phyloP scores from a whole-genome alignment of 2,113 vertebrate genomes.

The Clupea harengus region DNA sequence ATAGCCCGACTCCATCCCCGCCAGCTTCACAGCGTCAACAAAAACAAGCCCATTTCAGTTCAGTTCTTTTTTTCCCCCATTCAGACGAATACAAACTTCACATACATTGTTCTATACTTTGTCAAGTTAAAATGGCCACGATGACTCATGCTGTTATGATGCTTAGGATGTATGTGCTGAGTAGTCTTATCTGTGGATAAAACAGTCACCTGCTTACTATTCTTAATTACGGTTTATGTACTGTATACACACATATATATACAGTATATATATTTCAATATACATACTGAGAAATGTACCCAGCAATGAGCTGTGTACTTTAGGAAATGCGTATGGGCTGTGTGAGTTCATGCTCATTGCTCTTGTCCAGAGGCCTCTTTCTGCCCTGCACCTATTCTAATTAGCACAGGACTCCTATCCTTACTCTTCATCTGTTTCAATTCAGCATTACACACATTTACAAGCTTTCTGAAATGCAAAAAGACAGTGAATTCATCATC shows the following conservation, averaged over 20 bases:
- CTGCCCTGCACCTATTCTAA: too few species aligned
- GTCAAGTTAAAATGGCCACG: too few species aligned
- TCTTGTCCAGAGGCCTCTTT: too few species aligned
- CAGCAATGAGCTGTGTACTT: not conserved
- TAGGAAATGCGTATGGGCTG: too few species aligned
- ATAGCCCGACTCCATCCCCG: constrained; percentile 95
- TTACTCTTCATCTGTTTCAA: too few species aligned
- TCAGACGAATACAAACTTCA: not conserved
- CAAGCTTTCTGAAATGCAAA: too few species aligned
- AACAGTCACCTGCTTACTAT: not conserved
- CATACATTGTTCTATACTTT: not conserved
- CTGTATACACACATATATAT: not conserved
- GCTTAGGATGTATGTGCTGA: not conserved
- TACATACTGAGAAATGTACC: not conserved
- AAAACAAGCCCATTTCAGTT: not conserved
- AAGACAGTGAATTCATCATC: too few species aligned
- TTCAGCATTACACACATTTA: too few species aligned
- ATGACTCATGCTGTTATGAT: too few species aligned
- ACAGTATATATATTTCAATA: not conserved
- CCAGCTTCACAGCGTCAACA: constrained; percentile 74
- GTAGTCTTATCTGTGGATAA: not conserved
- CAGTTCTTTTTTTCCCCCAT: not conserved
- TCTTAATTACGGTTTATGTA: not conserved
- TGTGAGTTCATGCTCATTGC: too few species aligned
- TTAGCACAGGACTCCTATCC: too few species aligned